Evolutionary conservation across 2,113 vertebrate species (phyloP).

Genomic region (Cygnus atratus): DNA sequence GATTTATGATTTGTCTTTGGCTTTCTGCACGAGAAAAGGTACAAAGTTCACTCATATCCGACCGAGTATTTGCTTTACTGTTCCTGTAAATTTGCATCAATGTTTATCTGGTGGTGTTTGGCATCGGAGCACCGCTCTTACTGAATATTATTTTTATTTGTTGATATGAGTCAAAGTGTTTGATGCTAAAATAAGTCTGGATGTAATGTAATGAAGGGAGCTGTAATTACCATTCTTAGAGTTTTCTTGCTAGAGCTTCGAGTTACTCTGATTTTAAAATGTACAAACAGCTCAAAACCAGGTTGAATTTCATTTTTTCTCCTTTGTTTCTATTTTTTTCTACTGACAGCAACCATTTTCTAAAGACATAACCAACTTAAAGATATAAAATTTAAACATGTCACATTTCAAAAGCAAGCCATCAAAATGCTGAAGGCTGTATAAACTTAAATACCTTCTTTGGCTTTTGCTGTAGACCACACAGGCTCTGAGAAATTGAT

Average conservation of each 20-base stretch:
- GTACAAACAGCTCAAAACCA: neutral
- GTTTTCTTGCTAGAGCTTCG: neutral
- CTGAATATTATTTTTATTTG: neutral
- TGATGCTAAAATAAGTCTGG: neutral
- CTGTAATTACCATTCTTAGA: neutral
- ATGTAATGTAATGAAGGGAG: neutral
- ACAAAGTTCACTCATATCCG: neutral
- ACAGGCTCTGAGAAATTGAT: conserved; percentile 48
- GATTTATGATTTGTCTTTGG: conserved; percentile 23
- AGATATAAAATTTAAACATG: conserved; percentile 26
- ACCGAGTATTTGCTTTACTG: neutral
- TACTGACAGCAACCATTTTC: conserved; percentile 9
- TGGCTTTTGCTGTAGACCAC: conserved; percentile 54
- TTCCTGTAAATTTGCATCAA: neutral
- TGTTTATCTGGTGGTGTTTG: neutral
- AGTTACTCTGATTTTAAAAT: neutral
- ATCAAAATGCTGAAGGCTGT: conserved; percentile 44
- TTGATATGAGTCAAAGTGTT: neutral
- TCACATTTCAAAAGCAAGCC: conserved; percentile 28
- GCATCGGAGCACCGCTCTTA: neutral
- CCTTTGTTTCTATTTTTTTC: neutral
- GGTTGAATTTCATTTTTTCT: neutral
- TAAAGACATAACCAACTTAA: conserved; percentile 14
- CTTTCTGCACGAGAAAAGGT: neutral
- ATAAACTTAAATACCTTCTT: conserved; percentile 62